Evolutionary conservation across 2,113 vertebrate species (phyloP).

Genomic region (Phylloscopus trochilus): DNA sequence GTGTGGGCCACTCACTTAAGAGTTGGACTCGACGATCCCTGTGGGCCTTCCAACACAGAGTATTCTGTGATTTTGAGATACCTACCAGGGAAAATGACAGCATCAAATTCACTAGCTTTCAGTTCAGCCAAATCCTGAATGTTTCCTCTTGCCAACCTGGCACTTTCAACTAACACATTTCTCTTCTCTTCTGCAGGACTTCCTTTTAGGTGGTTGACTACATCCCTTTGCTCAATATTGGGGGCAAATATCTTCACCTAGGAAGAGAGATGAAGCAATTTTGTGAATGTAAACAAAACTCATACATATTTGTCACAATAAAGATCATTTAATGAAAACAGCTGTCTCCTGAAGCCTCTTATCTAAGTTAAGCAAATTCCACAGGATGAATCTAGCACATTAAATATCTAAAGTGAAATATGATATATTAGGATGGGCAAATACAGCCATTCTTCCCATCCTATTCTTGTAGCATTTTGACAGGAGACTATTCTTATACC

Average conservation of each 20-base stretch:
- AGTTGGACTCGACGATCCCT: accelerated
- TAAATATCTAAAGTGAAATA: neutral
- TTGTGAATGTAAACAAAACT: neutral
- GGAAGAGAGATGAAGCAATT: slow-evolving; percentile 6
- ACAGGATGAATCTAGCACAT: neutral
- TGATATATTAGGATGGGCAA: neutral
- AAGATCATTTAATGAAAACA: neutral
- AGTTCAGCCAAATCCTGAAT: slow-evolving; percentile 79
- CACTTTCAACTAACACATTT: slow-evolving; percentile 82
- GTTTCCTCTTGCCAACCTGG: slow-evolving; percentile 78
- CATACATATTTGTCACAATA: neutral
- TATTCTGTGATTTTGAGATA: neutral
- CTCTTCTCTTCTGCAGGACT: slow-evolving; percentile 77
- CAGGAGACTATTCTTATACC: neutral
- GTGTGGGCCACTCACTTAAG: neutral
- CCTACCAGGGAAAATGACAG: slow-evolving; percentile 79
- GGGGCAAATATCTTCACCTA: slow-evolving; percentile 87
- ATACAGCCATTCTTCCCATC: neutral
- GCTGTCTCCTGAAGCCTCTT: neutral
- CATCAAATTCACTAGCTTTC: slow-evolving; percentile 72
- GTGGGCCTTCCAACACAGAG: neutral
- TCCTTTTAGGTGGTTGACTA: slow-evolving; percentile 80
- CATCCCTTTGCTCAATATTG: slow-evolving; percentile 83
- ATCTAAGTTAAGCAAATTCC: neutral
- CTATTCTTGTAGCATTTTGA: neutral